phyloP scores from a whole-genome alignment of 1,140 invertebrate species.

The Procambarus clarkii region DNA sequence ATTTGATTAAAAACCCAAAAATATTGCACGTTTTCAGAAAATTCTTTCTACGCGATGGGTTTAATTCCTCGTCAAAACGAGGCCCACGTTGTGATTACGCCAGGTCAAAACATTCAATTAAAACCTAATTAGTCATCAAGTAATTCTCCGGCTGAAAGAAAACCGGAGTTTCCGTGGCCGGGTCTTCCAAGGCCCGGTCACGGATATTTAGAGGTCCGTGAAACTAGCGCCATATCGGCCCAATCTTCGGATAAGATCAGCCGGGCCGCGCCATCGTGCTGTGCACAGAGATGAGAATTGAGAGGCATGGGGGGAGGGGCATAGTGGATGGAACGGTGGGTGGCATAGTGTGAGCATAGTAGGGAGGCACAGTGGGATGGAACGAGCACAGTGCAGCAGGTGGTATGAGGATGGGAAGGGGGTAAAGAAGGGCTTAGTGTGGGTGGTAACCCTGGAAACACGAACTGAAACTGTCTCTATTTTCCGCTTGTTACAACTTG shows the following conservation, averaged over 20 bases:
- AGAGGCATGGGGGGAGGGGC: not conserved
- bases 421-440: too few relatives aligned
- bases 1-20: not conserved
- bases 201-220: not conserved
- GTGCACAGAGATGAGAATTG: not conserved
- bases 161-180: not conserved
- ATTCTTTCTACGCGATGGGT: not conserved
- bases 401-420: too few relatives aligned
- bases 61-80: not conserved
- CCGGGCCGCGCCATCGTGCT: not conserved
- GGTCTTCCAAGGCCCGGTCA: not conserved
- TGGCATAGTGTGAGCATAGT: not conserved
- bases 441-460: too few relatives aligned
- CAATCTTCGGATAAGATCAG: conserved; percentile 1
- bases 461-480: too few relatives aligned
- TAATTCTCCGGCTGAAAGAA: not conserved
- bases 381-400: not conserved
- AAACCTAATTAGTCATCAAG: conserved; percentile 12
- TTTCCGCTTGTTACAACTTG: too few relatives aligned
- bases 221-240: not conserved
- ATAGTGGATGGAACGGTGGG: too few relatives aligned
- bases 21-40: not conserved
- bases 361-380: not conserved
- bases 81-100: not conserved
- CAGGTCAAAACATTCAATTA: conserved; percentile 11